These are phyloP conservation scores for Drosophila eohydei DNA, from an alignment of 2,888 invertebrate species.

Conservation along the genomic window DNA sequence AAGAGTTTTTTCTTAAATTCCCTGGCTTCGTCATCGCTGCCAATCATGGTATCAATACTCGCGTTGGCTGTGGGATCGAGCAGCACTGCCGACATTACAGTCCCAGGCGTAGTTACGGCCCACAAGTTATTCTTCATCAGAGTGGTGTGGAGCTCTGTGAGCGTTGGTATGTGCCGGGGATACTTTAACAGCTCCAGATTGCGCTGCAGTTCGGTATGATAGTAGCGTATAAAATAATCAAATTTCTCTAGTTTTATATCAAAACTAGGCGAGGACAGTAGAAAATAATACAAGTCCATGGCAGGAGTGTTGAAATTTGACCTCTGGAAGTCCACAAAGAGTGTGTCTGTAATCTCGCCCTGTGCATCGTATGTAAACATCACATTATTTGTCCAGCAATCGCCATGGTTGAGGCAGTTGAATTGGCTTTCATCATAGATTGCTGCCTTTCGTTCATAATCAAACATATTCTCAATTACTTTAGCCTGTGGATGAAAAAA, in stretches of 20 bases:
- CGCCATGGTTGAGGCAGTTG: conserved; percentile 79
- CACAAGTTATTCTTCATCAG: conserved; percentile 19
- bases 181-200: conserved; percentile 69
- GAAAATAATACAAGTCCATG: conserved; percentile 73
- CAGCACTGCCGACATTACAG: conserved; percentile 55
- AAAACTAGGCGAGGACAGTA: conserved; percentile 76
- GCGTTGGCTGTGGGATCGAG: conserved; percentile 68
- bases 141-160: conserved; percentile 42
- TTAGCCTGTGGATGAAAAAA: conserved; percentile 9
- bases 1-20: conserved; percentile 46
- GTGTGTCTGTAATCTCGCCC: conserved; percentile 62
- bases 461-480: neutral
- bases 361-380: conserved; percentile 70
- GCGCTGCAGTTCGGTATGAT: conserved; percentile 70
- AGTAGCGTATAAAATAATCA: conserved; percentile 81
- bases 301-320: conserved; percentile 73
- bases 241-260: conserved; percentile 80
- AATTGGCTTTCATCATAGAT: conserved; percentile 56
- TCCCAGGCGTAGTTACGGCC: conserved; percentile 44
- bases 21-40: conserved; percentile 25
- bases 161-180: conserved; percentile 61
- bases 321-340: conserved; percentile 76
- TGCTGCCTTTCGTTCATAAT: conserved; percentile 1
- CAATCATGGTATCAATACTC: conserved; percentile 54
- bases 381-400: conserved; percentile 81